Evolutionary conservation across 2,797 vertebrate genomes (phyloP), one percentile per base, ranked within the genome.

Genomic region (Coendou prehensilis): DNA sequence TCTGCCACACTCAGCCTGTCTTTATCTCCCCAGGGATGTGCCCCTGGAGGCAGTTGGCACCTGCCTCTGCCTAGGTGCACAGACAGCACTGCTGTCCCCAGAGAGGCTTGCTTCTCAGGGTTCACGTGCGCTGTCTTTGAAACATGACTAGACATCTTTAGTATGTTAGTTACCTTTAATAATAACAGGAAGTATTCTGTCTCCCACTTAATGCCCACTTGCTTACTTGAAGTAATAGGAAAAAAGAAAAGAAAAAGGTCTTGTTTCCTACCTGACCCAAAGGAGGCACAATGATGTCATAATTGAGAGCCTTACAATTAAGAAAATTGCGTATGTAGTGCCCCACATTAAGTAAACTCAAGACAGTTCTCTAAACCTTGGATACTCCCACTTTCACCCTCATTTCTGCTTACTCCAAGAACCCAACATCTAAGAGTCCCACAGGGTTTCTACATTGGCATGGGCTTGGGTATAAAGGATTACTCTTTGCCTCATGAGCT

Each of bases 11-110:
- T 6, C 1, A 15, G 5, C 50, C 47, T 75, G 50, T 75, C 57
- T 79, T 28, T 8, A 41, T 33, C 41, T 57, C 4, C 5, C 17
- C 15, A 33, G 41, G 2, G 11, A 28, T 59, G 17, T 28, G 2
- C 3, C 0, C 0, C 28, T 33, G 22, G 2, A 41, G 28, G 18
- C 47, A 56, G 1, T 0, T 15, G 5, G 37, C 26, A 10, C 37
- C 28, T 84, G 17, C 8, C 15, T 5, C 14, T 92, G 50, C 45
- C 50, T 54, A 15, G 30, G 8, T 22, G 75, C 67, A 22, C 69
- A 61, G 56, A 15, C 4, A 41, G 20, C n/a, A 9, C 28, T 33
- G 56, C 47, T 45, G 1, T 20, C 8, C 0, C 3, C 10, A 81
- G 59, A 28, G 45, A 90, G 2, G 18, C 17, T 89, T 57, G 30